Conservation (phyloP, 1,140 invertebrate species). For the Contarinia nasturtii region DNA sequence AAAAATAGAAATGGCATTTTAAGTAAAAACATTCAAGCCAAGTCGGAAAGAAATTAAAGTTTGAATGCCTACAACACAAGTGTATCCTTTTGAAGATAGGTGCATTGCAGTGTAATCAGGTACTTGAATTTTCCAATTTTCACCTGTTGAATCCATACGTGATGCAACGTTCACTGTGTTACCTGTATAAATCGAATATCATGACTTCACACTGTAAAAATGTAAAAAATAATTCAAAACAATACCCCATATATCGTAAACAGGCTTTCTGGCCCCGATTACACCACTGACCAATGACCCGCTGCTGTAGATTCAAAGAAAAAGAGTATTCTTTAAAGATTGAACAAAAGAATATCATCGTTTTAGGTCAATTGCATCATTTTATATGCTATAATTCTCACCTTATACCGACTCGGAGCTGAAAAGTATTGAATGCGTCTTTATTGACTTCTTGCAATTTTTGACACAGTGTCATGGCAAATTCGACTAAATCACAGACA, state of each 20-base stretch:
- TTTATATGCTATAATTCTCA: too few relatives aligned
- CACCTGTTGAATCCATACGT: constrained; percentile 79
- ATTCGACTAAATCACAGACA: constrained; percentile 76
- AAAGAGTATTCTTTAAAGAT: too few relatives aligned
- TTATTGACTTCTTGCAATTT: constrained; percentile 83
- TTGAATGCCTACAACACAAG: constrained; percentile 15
- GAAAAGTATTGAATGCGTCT: constrained; percentile 95
- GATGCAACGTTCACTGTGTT: constrained; percentile 89
- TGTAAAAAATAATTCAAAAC: constrained; percentile 2
- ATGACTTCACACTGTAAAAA: too few relatives aligned
- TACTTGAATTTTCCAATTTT: constrained; percentile 73
- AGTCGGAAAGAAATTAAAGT: background rate
- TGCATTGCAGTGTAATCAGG: constrained; percentile 59
- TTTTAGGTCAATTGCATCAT: too few relatives aligned
- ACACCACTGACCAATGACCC: constrained; percentile 92
- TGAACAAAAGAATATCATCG: background rate
- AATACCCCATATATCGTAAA: constrained; percentile 93
- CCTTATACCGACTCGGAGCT: constrained; percentile 62
- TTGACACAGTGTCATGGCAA: constrained; percentile 78
- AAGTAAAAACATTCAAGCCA: background rate
- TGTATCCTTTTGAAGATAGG: constrained; percentile 16
- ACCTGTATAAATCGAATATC: constrained; percentile 12
- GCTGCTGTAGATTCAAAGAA: too few relatives aligned
- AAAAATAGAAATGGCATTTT: too few relatives aligned
- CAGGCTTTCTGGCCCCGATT: constrained; percentile 91